These are phyloP conservation scores for Ameiurus melas DNA, from an alignment of 2,113 vertebrate genomes.

Conservation along the genomic window DNA sequence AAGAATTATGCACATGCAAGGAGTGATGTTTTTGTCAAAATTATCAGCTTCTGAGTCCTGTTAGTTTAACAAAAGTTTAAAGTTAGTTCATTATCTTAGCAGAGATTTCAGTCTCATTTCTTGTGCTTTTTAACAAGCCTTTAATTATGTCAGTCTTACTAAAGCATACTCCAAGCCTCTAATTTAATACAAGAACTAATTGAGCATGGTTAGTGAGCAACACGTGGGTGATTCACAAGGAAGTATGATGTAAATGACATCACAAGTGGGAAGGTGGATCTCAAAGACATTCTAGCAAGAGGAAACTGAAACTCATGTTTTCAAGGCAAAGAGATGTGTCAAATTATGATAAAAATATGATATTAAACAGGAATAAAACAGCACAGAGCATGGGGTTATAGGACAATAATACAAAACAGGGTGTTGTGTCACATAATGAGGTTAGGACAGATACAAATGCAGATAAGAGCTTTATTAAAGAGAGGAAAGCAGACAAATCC, in stretches of 20 bases:
- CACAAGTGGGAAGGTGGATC: background rate
- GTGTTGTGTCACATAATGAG: background rate
- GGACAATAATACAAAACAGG: background rate
- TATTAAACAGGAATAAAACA: background rate
- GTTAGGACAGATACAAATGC: too few relatives aligned
- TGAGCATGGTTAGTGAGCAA: background rate
- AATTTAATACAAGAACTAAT: background rate
- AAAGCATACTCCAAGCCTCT: background rate
- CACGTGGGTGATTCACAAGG: background rate
- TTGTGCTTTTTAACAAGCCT: background rate
- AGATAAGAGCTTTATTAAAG: too few relatives aligned
- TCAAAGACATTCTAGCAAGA: background rate
- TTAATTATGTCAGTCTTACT: slow-evolving; percentile 3
- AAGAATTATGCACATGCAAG: background rate
- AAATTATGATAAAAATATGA: background rate
- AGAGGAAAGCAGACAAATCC: too few relatives aligned
- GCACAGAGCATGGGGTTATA: background rate
- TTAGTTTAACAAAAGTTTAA: background rate
- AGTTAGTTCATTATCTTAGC: background rate
- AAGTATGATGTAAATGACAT: background rate
- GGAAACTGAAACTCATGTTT: background rate
- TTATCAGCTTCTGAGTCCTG: background rate
- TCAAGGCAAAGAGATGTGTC: background rate
- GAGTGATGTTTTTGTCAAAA: background rate
- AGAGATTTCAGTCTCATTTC: background rate